Evolutionary conservation across 2,113 vertebrate species (phyloP).

Genomic region (Peromyscus polionotus): DNA sequence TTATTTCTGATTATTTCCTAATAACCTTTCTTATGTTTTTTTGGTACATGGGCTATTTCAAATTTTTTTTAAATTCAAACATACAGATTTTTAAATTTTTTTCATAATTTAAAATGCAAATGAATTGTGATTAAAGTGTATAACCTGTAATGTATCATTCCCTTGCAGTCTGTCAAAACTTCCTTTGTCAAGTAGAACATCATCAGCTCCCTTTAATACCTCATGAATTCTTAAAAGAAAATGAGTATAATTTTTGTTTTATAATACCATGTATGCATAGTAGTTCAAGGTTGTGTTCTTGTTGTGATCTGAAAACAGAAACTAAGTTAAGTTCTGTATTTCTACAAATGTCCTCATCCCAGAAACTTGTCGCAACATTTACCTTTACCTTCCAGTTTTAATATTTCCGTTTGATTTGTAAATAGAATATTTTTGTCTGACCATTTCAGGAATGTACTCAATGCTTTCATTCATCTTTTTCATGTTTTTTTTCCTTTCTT

Average conservation of each 20-base stretch:
- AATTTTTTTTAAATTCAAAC: background rate
- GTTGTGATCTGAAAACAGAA: background rate
- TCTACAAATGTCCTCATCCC: background rate
- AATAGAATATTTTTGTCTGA: background rate
- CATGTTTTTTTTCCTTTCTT: background rate
- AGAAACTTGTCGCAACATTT: too few species aligned
- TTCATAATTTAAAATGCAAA: slow-evolving; percentile 32
- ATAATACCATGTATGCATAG: background rate
- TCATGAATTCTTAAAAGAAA: background rate
- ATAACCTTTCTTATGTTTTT: background rate
- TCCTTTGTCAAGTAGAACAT: background rate
- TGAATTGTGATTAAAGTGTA: background rate
- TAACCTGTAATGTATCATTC: background rate
- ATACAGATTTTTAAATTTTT: background rate
- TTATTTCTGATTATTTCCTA: background rate
- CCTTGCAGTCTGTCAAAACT: slow-evolving; percentile 12
- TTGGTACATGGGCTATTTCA: background rate
- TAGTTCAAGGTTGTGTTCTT: slow-evolving; percentile 5
- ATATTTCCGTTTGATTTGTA: slow-evolving; percentile 29
- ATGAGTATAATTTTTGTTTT: background rate
- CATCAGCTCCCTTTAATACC: slow-evolving; percentile 39
- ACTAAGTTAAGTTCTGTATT: background rate
- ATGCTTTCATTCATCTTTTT: slow-evolving; percentile 23
- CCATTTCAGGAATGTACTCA: background rate
- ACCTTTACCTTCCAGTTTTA: background rate